Evolutionary conservation across 2,113 vertebrate species (phyloP), one percentile per base, ranked within the genome.

Genomic region (Arenaria interpres): DNA sequence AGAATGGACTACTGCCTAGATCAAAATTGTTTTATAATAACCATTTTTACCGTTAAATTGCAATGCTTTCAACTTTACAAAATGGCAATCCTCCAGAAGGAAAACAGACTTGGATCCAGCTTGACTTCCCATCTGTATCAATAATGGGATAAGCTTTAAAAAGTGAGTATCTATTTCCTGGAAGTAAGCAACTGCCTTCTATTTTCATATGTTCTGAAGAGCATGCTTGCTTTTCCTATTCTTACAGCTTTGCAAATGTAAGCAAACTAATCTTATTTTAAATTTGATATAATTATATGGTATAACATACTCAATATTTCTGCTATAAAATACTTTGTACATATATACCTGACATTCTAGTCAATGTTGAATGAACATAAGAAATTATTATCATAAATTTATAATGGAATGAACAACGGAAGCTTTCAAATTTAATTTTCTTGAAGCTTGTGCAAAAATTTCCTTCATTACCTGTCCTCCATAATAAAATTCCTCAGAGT

Each of bases 401-500:
- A 21, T 25, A 85, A 79, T 50, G 7, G 12, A 75, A 89, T 8
- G 4, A 90, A 57, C 13, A 30, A 50, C 6, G 33, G 63, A 59
- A 64, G 48, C 12, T 51, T 71, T 88, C 27, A 79, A 84, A 54
- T 19, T 4, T 19, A 24, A 30, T 35, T 66, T 66, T 66, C 5
- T 43, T 46, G 33, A 43, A 88, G 72, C 15, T 16, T 45, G 24
- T 19, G 5, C 17, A 24, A 84, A 82, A 48, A 56, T 9, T 14
- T 53, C 4, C 10, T 39, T 37, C 41, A 96, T 98, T 98, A 99
- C 99, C 98, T 99, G 99, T 88, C 99, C 99, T 91, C 98, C 99
- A 88, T 99, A 99, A 97, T 99, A 99, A 96, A 99, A 99, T 85
- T 99, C 99, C 90, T 99, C 99, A 18, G 98, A 99, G 93, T 99